phyloP scores from a whole-genome alignment of 2,797 vertebrate genomes.

The Uromys caudimaculatus region DNA sequence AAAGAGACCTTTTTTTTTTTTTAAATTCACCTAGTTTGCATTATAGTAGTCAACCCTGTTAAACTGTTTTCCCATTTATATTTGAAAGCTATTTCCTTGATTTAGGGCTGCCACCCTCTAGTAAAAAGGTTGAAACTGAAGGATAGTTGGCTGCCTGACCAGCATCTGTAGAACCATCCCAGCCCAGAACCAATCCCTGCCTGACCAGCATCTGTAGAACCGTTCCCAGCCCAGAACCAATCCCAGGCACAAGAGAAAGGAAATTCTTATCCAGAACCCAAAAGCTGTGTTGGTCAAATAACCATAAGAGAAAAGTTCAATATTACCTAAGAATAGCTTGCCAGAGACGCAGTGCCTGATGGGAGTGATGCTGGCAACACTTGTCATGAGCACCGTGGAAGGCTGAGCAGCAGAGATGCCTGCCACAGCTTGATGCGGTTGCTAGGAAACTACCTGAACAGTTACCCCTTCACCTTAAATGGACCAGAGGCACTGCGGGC shows the following conservation, averaged over 20 bases:
- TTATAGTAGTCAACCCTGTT: constrained; percentile 37
- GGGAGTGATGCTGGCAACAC: not conserved
- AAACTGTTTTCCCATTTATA: constrained; percentile 62
- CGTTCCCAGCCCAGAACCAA: no score
- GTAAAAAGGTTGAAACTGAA: constrained; percentile 63
- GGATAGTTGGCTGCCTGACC: constrained; percentile 61
- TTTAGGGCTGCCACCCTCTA: constrained; percentile 34
- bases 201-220: not conserved
- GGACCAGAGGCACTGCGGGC: not conserved
- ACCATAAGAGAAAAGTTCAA: not conserved
- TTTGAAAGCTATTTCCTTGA: constrained; percentile 60
- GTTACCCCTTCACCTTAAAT: not conserved
- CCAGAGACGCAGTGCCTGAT: constrained; percentile 4
- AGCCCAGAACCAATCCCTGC: no score
- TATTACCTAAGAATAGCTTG: constrained; percentile 58
- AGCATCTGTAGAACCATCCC: not conserved
- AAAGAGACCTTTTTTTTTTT: not conserved
- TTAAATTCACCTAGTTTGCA: constrained; percentile 51
- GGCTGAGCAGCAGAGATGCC: not conserved
- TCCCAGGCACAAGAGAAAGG: not conserved
- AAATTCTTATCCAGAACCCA: constrained; percentile 13
- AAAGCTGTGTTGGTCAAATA: constrained; percentile 32
- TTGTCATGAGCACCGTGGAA: not conserved
- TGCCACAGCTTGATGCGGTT: not conserved
- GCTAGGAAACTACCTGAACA: not conserved